Evolutionary conservation across 2,113 vertebrate genomes (phyloP).

Genomic region (Zootoca vivipara): DNA sequence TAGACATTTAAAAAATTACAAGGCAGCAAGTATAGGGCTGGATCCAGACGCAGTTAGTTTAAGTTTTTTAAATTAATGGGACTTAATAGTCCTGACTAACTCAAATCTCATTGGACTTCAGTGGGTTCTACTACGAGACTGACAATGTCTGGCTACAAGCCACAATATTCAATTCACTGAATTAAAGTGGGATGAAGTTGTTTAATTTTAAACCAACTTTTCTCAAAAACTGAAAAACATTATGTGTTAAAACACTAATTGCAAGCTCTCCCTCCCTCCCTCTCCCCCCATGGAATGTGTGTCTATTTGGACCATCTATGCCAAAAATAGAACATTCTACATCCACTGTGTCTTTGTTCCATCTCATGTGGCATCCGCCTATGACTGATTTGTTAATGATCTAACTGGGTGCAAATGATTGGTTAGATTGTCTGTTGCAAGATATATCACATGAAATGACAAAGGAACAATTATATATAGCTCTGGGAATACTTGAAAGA

Average conservation of each 20-base stretch:
- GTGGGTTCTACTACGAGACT: no score
- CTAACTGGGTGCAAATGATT: background rate
- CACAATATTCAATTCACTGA: background rate
- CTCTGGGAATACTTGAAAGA: slow-evolving; percentile 40
- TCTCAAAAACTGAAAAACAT: slow-evolving; percentile 22
- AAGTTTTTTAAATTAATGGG: no score
- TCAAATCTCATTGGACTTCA: no score
- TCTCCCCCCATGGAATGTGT: slow-evolving; percentile 61
- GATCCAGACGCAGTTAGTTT: no score
- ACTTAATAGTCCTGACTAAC: no score
- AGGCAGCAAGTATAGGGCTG: background rate
- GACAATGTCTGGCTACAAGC: no score
- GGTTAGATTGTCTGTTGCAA: slow-evolving; percentile 51
- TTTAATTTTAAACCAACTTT: slow-evolving; percentile 50
- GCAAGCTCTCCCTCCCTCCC: slow-evolving; percentile 51
- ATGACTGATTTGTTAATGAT: slow-evolving; percentile 58
- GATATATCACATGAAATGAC: slow-evolving; percentile 62
- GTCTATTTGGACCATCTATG: slow-evolving; percentile 46
- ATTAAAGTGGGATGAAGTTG: slow-evolving; percentile 45
- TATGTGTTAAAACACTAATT: slow-evolving; percentile 46
- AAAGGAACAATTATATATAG: slow-evolving; percentile 47
- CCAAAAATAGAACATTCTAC: slow-evolving; percentile 70
- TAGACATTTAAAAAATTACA: background rate
- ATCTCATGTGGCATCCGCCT: slow-evolving; percentile 63
- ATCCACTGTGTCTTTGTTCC: slow-evolving; percentile 69